Conservation (phyloP, 2,888 invertebrate genomes). For the Fragum whitleyi region DNA sequence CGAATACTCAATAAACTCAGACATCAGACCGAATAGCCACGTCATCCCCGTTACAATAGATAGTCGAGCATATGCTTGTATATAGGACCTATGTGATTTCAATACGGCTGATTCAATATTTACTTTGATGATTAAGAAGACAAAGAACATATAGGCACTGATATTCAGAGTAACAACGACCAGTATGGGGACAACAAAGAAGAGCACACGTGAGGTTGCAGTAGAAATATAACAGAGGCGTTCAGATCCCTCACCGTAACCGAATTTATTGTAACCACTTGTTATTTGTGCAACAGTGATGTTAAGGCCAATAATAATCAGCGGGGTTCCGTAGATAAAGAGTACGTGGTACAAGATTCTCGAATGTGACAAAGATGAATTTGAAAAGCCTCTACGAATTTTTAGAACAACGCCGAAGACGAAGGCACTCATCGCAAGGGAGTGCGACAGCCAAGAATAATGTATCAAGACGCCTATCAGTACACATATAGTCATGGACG, state of each 20-base stretch:
- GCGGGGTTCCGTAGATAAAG: background rate
- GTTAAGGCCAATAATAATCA: background rate
- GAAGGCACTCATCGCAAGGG: slow-evolving; percentile 3
- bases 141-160: background rate
- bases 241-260: background rate
- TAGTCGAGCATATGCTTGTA: slow-evolving; percentile 1
- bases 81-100: background rate
- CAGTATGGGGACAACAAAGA: slow-evolving; percentile 1
- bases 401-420: background rate
- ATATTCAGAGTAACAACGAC: background rate
- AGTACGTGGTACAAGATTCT: background rate
- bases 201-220: background rate
- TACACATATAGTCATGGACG: background rate
- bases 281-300: background rate
- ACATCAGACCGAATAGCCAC: background rate
- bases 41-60: background rate
- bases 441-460: background rate
- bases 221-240: slow-evolving; percentile 3
- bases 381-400: background rate
- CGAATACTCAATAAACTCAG: background rate
- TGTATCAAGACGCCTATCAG: background rate
- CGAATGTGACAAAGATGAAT: background rate
- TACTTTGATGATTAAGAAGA: background rate
- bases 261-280: background rate
- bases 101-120: background rate